Evolutionary conservation across 2,888 invertebrate species (phyloP).

Genomic region (Oxytorus armatus): DNA sequence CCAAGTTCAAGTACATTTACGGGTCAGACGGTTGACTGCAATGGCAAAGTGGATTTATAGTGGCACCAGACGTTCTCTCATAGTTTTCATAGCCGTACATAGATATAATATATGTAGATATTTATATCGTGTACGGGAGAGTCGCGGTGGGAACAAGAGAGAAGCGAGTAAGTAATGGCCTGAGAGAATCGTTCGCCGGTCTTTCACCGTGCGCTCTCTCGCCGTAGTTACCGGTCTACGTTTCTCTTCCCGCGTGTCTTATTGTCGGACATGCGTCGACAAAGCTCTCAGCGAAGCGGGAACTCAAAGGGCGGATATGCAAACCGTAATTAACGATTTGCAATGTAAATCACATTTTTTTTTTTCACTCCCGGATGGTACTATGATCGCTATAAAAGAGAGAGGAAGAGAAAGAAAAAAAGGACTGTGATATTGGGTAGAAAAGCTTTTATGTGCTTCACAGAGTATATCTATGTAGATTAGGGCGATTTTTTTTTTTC

Average conservation of each 20-base stretch:
- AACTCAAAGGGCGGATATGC: conserved; percentile 73
- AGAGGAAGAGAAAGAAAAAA: background rate
- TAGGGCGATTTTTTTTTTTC: no score
- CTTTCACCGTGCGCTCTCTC: conserved; percentile 59
- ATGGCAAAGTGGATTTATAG: conserved; percentile 25
- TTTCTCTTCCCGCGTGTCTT: conserved; percentile 24
- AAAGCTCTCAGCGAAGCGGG: conserved; percentile 41
- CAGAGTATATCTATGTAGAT: no score
- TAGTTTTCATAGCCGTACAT: conserved; percentile 26
- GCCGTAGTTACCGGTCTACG: conserved; percentile 30
- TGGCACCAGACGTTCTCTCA: conserved; percentile 35
- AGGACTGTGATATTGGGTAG: conserved; percentile 8
- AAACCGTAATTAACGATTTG: conserved; percentile 74
- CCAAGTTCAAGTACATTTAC: conserved; percentile 77
- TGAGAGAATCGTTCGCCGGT: conserved; percentile 69
- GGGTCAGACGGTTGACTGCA: conserved; percentile 64
- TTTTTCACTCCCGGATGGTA: conserved; percentile 26
- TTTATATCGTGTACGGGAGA: conserved; percentile 13
- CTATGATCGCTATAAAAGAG: conserved; percentile 16
- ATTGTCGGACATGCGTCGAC: conserved; percentile 13
- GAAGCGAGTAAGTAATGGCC: conserved; percentile 67
- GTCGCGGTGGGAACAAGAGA: conserved; percentile 44
- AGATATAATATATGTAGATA: conserved; percentile 16
- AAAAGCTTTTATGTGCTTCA: conserved; percentile 30
- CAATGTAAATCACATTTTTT: conserved; percentile 72